Evolutionary conservation across 2,888 invertebrate species (phyloP).

Genomic region (Ectemnius lituratus): DNA sequence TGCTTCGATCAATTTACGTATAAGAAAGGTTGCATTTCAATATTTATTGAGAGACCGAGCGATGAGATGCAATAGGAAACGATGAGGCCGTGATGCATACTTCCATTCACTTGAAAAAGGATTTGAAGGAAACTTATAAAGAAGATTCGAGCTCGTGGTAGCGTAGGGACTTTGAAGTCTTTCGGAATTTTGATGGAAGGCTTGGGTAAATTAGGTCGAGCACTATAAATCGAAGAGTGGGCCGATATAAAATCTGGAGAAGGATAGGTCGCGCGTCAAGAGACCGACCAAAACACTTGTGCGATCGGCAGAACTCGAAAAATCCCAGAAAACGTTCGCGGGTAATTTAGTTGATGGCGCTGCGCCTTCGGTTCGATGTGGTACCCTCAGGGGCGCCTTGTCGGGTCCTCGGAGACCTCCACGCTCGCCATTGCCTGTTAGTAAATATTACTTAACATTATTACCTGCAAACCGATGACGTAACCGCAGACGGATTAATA

Average conservation of each 20-base stretch:
- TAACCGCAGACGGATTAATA: constrained; percentile 57
- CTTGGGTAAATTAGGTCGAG: constrained; percentile 5
- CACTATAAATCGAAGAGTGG: constrained; percentile 15
- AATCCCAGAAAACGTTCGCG: constrained; percentile 29
- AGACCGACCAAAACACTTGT: constrained; percentile 13
- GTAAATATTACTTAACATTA: constrained; percentile 71
- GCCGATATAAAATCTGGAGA: constrained; percentile 28
- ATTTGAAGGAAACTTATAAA: too few relatives aligned
- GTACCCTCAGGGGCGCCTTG: constrained; percentile 54
- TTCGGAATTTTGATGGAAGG: background rate
- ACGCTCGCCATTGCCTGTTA: constrained; percentile 55
- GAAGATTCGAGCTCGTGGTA: background rate
- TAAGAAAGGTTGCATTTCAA: too few relatives aligned
- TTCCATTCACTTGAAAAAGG: too few relatives aligned
- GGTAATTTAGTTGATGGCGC: constrained; percentile 65
- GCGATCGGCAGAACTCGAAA: constrained; percentile 30
- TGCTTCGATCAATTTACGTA: too few relatives aligned
- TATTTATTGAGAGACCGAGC: too few relatives aligned
- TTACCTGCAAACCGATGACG: constrained; percentile 59
- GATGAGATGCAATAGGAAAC: too few relatives aligned
- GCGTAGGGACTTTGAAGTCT: background rate
- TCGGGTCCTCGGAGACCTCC: constrained; percentile 47
- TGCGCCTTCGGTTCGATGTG: constrained; percentile 55
- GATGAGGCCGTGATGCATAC: too few relatives aligned
- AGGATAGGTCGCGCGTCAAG: constrained; percentile 13